Percentiles rank a stretch among this genome's conserved stretches.
Evolutionary conservation across 1,140 invertebrate genomes (phyloP).

Genomic region (Pteromalus puparum): DNA sequence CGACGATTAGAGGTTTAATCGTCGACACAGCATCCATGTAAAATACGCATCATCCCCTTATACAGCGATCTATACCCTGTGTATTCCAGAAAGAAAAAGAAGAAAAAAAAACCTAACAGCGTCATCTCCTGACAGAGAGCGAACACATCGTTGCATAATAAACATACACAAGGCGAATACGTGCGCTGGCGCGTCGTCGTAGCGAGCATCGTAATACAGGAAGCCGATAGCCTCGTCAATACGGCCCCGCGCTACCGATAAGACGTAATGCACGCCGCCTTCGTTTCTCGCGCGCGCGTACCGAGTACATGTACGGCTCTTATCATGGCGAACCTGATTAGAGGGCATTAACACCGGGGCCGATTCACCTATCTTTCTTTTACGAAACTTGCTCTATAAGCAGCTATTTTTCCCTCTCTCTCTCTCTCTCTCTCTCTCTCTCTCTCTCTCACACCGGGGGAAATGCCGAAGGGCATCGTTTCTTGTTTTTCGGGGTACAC

Average conservation of each 20-base stretch:
- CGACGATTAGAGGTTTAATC: neutral
- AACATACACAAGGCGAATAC: neutral
- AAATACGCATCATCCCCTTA: no score
- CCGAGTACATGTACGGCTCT: neutral
- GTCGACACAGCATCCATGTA: no score
- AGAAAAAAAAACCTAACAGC: no score
- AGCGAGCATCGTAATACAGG: constrained; percentile 40
- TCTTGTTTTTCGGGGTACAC: no score
- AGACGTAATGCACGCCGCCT: constrained; percentile 30
- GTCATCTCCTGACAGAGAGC: neutral
- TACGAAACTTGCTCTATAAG: no score
- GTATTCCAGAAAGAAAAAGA: no score
- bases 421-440: no score
- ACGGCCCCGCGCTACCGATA: constrained; percentile 28
- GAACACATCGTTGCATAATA: constrained; percentile 9
- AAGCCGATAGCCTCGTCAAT: constrained; percentile 50
- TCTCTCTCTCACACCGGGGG: no score
- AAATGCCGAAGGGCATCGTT: no score
- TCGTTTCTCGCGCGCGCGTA: neutral
- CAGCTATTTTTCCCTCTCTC: no score
- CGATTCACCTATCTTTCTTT: constrained; percentile 34
- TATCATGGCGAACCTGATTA: constrained; percentile 51
- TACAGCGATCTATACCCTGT: no score
- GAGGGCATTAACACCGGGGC: constrained; percentile 54
- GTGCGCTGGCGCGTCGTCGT: neutral